These are phyloP conservation scores for Epirrita christyi DNA, from an alignment of 2,888 invertebrate genomes.

Conservation along the genomic window DNA sequence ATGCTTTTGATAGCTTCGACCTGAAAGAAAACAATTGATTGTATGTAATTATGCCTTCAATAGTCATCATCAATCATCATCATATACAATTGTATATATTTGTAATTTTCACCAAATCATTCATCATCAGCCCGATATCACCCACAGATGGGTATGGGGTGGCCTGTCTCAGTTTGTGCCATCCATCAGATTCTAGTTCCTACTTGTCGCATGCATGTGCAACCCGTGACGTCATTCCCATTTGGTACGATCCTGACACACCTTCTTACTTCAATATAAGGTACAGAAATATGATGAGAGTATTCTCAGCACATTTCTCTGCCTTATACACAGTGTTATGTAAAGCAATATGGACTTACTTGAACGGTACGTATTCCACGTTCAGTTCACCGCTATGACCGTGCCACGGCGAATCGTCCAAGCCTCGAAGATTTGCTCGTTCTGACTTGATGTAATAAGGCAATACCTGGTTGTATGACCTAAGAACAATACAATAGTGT, in stretches of 20 bases:
- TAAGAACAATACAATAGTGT: conserved; percentile 40
- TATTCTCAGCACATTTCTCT: too few species aligned
- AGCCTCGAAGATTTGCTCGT: conserved; percentile 72
- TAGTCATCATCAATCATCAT: too few species aligned
- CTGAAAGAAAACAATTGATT: conserved; percentile 48
- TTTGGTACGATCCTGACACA: background rate
- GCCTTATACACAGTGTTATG: background rate
- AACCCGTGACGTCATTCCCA: too few species aligned
- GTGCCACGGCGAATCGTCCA: conserved; percentile 83
- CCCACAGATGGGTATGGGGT: too few species aligned
- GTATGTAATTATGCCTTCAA: background rate
- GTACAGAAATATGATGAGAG: too few species aligned
- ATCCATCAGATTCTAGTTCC: too few species aligned
- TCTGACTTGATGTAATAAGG: conserved; percentile 87
- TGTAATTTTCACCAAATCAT: too few species aligned
- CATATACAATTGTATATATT: too few species aligned
- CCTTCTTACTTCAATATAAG: background rate
- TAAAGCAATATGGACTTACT: conserved; percentile 49
- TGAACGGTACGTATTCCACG: conserved; percentile 86
- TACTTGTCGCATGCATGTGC: too few species aligned
- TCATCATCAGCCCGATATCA: too few species aligned
- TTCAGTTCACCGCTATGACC: conserved; percentile 85
- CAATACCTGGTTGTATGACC: conserved; percentile 86
- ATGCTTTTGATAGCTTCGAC: conserved; percentile 85
- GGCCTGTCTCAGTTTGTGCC: too few species aligned